Evolutionary conservation across 1,140 invertebrate species (phyloP).

Genomic region (Pseudachorutes palmiensis): DNA sequence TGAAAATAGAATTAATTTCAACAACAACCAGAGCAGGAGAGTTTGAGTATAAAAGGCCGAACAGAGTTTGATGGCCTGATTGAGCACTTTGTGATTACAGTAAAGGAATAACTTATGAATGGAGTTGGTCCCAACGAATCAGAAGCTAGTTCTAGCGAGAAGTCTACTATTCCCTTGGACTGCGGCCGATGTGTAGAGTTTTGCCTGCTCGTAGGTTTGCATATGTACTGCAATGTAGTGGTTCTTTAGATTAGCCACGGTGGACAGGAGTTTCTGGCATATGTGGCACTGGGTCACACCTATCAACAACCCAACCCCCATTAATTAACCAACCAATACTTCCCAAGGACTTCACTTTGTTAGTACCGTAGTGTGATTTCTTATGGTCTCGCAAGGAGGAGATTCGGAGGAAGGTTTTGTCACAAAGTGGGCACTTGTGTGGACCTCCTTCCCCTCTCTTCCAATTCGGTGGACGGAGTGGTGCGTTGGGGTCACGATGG

Average conservation of each 20-base stretch:
- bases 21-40: too few relatives aligned
- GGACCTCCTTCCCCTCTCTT: neutral
- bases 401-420: constrained; percentile 11
- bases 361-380: constrained; percentile 7
- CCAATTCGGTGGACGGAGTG: neutral
- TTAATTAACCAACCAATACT: neutral
- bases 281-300: constrained; percentile 16
- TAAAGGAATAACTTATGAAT: neutral
- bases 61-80: too few relatives aligned
- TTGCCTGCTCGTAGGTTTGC: constrained; percentile 5
- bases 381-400: constrained; percentile 2
- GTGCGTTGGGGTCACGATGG: neutral
- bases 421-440: constrained; percentile 7
- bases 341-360: neutral
- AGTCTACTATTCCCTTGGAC: neutral
- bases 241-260: constrained; percentile 21
- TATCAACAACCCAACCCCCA: neutral
- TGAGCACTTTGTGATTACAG: too few relatives aligned
- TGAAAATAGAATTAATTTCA: too few relatives aligned
- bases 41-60: too few relatives aligned
- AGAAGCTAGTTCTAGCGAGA: neutral
- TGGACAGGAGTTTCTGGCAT: constrained; percentile 21
- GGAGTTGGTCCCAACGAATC: neutral
- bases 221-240: constrained; percentile 21
- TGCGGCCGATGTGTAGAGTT: neutral